Base-by-base conservation (phyloP, 2,113 vertebrate genomes). In the Ardeotis arabs region DNA sequence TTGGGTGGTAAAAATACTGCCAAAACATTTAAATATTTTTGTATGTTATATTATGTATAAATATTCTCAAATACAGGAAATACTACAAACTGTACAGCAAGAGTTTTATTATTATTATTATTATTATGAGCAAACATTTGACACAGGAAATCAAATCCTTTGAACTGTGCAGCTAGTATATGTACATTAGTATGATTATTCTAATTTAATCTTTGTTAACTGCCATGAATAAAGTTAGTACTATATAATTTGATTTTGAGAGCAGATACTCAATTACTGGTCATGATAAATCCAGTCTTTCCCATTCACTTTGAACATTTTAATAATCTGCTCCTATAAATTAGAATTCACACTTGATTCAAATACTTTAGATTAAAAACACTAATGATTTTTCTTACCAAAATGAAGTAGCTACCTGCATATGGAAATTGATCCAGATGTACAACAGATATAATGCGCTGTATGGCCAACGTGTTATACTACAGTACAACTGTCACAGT, bases 91-190 rank as follows among this genome's bases (percentile, higher is more conserved):
- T 97, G 96, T 97, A 97, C 96, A 95, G 97, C 55, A 92, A 97
- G 91, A 96, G 87, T 93, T 95, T 90, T 89, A 58, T 80, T 91
- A 68, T 93, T 95, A 78, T 81, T 87, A 53, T 92, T 84, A 78
- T 81, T 87, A 53, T 92, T 84, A 81, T 67, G 27, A 68, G 86
- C 79, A 86, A 77, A 56, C 39, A 94, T 50, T 78, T 87, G 98
- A 99, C 98, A 98, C 98, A 99, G 98, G 98, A 99, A 97, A 94
- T 53, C 35, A 41, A 95, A 98, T 99, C 98, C 98, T 96, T 98
- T 99, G 98, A 98, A 91, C 83, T 87, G 89, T 85, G 91, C 96
- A 96, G 91, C 92, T 93, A 72, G 92, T 77, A 33, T 95, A 96
- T 97, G 95, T 95, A 95, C 95, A 93, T 84, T 89, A 97, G 79